A percentile compares a stretch with the other conserved stretches of the same genome.
Evolutionary conservation across 2,888 invertebrate species (phyloP).

Genomic region (Melanophora roralis): DNA sequence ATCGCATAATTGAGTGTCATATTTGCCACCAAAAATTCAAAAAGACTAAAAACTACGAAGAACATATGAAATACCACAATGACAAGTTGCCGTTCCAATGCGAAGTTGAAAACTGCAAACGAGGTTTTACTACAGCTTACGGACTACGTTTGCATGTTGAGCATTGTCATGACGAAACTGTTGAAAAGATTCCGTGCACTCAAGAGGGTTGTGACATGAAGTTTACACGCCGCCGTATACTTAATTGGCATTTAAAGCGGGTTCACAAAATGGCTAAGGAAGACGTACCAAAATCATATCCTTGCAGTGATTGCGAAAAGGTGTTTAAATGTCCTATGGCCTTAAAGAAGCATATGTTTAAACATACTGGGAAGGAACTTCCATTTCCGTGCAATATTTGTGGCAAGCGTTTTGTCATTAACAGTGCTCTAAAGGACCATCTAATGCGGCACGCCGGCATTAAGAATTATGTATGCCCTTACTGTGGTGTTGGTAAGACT

Average conservation of each 20-base stretch:
- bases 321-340: conserved; percentile 74
- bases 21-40: conserved; percentile 74
- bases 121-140: conserved; percentile 72
- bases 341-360: conserved; percentile 74
- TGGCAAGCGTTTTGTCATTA: conserved; percentile 74
- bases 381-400: conserved; percentile 75
- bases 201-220: conserved; percentile 72
- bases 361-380: conserved; percentile 73
- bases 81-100: conserved; percentile 74
- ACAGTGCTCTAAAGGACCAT: conserved; percentile 74
- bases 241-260: conserved; percentile 71
- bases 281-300: conserved; percentile 70
- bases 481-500: conserved; percentile 75
- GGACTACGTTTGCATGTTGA: conserved; percentile 72
- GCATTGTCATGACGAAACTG: conserved; percentile 72
- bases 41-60: conserved; percentile 71
- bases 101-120: conserved; percentile 70
- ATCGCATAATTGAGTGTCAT: conserved; percentile 72
- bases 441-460: conserved; percentile 76
- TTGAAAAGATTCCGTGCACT: conserved; percentile 70
- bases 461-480: conserved; percentile 75
- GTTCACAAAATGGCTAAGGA: conserved; percentile 70
- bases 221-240: conserved; percentile 72
- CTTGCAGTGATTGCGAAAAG: conserved; percentile 75
- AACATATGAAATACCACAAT: conserved; percentile 74